phyloP scores from a whole-genome alignment of 2,113 vertebrate species.

The Edolisoma coerulescens region DNA sequence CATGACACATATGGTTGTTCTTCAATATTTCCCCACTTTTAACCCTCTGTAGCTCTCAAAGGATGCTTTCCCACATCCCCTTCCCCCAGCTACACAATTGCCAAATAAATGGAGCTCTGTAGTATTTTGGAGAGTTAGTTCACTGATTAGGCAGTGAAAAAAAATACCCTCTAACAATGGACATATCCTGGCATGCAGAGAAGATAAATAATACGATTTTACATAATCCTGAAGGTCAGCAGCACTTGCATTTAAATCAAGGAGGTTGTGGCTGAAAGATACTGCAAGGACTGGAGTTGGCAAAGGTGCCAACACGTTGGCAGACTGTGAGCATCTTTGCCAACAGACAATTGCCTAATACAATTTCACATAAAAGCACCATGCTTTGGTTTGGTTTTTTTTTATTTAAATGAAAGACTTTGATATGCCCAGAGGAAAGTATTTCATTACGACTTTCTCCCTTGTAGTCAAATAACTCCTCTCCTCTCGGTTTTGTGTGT shows the following conservation, averaged over 20 bases:
- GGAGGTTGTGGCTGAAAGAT: background rate
- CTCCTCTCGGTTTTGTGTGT: background rate
- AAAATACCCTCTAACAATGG: background rate
- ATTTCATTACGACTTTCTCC: background rate
- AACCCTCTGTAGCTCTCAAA: background rate
- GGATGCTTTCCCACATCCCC: background rate
- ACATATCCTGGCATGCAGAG: background rate
- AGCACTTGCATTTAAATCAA: background rate
- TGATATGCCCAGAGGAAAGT: background rate
- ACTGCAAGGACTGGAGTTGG: background rate
- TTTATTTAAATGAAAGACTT: background rate
- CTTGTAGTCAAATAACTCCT: background rate
- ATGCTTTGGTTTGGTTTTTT: background rate
- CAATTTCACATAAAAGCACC: background rate
- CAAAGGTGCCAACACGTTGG: rapidly evolving
- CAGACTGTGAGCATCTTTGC: background rate
- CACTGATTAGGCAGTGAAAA: background rate
- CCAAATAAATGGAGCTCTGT: background rate
- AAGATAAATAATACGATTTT: background rate
- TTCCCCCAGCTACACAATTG: background rate
- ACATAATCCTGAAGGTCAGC: background rate
- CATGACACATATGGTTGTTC: rapidly evolving
- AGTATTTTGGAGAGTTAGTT: background rate
- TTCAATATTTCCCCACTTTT: background rate
- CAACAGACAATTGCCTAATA: background rate